Base-by-base conservation (phyloP, 2,888 invertebrate species). In the Gari tellinella region DNA sequence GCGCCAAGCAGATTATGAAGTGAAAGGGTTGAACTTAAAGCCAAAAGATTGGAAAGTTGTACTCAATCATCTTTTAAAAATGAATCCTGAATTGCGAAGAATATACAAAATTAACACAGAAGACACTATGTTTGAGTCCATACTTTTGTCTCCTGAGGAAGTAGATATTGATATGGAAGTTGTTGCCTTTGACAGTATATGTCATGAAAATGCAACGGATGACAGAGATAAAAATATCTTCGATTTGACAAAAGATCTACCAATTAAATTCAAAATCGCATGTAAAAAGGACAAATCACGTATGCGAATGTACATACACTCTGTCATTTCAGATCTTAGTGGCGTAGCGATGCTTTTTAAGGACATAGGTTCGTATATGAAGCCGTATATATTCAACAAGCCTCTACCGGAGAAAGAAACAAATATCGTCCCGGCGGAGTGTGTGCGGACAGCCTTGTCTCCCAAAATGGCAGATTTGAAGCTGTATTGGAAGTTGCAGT, bases 71-170 rank as follows among this genome's bases (percentile, higher is more conserved):
- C 23, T 72, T 2, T 15, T 70, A n/a, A 70, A 53, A 49, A 55
- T 53, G 23, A 63, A 70, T 40, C 65, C 70, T 21, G 78, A 69
- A 51, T 61, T 78, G 15, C 62, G 72, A 10, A 58, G 61, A 12
- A 48, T 65, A 21, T 77, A 69, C 38, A 56, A 25, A 17, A 45
- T 63, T 8, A 56, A 58, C 23, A 41, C 51, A 31, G 55, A 56
- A 37, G 56, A 60, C 0, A 49, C 48, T 8, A 45, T 52, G 14
- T 64, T 48, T 10, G 69, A 68, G 12, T 64, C 31, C 5, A 31
- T 62, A 37, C 10, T 51, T 17, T 7, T 64, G 0, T 26, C 60
- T 1, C 56, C 23, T 14, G 60, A 64, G 43, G 56, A 49, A 1
- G 40, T 49, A 10, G 60, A 68, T 14, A 56, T 68, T 5, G 56